Conservation (phyloP, 2,113 vertebrate genomes). For the Salvelinus fontinalis region DNA sequence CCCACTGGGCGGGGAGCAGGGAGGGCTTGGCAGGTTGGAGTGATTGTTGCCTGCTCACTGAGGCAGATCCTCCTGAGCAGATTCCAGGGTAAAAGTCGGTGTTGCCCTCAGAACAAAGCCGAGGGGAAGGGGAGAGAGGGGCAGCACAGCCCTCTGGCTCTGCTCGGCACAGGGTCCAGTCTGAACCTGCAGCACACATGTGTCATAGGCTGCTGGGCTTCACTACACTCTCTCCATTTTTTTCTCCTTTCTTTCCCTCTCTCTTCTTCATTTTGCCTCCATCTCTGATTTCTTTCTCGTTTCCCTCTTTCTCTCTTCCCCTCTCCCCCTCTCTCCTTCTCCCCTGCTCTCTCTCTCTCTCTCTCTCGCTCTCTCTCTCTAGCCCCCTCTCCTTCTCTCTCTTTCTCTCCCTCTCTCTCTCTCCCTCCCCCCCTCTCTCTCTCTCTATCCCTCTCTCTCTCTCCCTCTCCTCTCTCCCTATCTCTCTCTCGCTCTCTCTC, state of each 20-base stretch:
- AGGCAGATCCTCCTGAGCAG: constrained; percentile 73
- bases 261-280: constrained; percentile 16
- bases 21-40: constrained; percentile 67
- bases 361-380: not conserved
- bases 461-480: too few relatives aligned
- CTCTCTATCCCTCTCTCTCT: constrained; percentile 1
- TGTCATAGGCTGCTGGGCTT: constrained; percentile 63
- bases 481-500: not conserved
- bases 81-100: constrained; percentile 74
- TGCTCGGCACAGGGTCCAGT: constrained; percentile 69
- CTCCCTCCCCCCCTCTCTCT: not conserved
- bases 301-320: not conserved
- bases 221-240: constrained; percentile 46
- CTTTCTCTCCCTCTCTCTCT: constrained; percentile 50
- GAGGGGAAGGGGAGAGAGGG: constrained; percentile 51
- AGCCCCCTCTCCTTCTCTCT: not conserved
- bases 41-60: constrained; percentile 74
- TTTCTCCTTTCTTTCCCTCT: constrained; percentile 31
- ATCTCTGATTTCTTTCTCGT: not conserved
- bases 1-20: constrained; percentile 40
- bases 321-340: too few relatives aligned
- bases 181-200: constrained; percentile 76
- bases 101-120: constrained; percentile 64
- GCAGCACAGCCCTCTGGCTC: constrained; percentile 72
- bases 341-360: not conserved